phyloP scores from a whole-genome alignment of 2,797 vertebrate species.

The Molossus molossus region DNA sequence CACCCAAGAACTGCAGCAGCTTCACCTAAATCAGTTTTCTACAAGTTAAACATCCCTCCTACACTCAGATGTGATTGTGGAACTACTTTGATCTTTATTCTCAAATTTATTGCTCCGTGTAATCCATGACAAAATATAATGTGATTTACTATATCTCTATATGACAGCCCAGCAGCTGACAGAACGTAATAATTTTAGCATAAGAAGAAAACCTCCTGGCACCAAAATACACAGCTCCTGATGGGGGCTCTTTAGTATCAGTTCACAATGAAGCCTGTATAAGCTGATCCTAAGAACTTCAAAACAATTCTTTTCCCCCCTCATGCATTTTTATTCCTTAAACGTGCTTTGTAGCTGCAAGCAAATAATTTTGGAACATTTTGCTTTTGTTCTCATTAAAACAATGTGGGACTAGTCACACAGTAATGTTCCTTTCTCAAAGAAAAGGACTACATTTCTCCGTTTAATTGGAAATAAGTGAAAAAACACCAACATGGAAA shows the following conservation, averaged over 20 bases:
- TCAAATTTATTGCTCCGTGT: constrained; percentile 94
- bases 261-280: constrained; percentile 88
- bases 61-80: constrained; percentile 94
- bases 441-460: constrained; percentile 72
- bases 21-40: constrained; percentile 93
- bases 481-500: constrained; percentile 18
- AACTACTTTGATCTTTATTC: constrained; percentile 96
- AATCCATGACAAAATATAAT: constrained; percentile 98
- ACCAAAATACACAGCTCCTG: constrained; percentile 92
- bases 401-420: constrained; percentile 80
- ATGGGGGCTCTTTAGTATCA: constrained; percentile 88
- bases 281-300: constrained; percentile 89
- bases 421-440: constrained; percentile 59
- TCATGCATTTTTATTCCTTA: constrained; percentile 84
- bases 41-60: constrained; percentile 93
- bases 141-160: constrained; percentile 98
- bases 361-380: constrained; percentile 85
- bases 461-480: constrained; percentile 67
- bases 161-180: constrained; percentile 95
- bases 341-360: constrained; percentile 87
- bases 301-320: constrained; percentile 89
- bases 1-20: constrained; percentile 89
- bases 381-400: constrained; percentile 86
- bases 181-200: constrained; percentile 94
- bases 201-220: constrained; percentile 92